Base-by-base conservation (phyloP, 1,140 invertebrate genomes). In the Sarcophaga bullata region DNA sequence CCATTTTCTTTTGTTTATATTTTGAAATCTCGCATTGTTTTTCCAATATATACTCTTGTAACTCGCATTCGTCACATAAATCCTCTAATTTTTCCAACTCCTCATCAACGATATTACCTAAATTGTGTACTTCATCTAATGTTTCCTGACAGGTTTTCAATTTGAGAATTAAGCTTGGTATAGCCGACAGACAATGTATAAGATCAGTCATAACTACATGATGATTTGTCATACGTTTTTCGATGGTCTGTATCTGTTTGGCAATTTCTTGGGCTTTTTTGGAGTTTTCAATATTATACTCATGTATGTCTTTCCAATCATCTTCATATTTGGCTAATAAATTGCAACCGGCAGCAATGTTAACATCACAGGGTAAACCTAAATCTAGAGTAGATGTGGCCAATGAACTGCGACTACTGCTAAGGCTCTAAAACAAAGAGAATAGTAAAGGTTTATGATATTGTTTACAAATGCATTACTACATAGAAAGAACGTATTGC, bases 21-120 rank as follows among this genome's bases (percentile, higher is more conserved):
- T 92, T 88, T 81, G 93, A 93, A 52, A 95, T 89, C 83, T 94
- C 93, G 85, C 93, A 93, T 85, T 93, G 91, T 83, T 95, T 93
- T 84, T 94, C 92, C 52, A 93, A 83, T 84, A 94, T 93, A 82
- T 91, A 91, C 85, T 91, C 93, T 85, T 94, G 92, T 15, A 95
- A 85, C 82, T 94, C 93, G 82, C 94, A 91, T 82, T 92, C 92
- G 86, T 95, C 94, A 83, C 94, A 92, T 48, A 94, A 86, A 86
- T 95, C 92, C 86, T 94, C 92, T 13, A 95, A 88, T 82, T 92
- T 90, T 68, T 94, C 90, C 25, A 95, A 87, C 73, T 92, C 90
- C 62, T 93, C 86, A 89, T 95, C 93, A 0, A 94, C 92, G 84
- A 93, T 91, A 47, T 92, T 92, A 85, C 94, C 94, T 72, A 92